phyloP scores from a whole-genome alignment of 2,113 vertebrate genomes.

The Donacobius atricapilla region DNA sequence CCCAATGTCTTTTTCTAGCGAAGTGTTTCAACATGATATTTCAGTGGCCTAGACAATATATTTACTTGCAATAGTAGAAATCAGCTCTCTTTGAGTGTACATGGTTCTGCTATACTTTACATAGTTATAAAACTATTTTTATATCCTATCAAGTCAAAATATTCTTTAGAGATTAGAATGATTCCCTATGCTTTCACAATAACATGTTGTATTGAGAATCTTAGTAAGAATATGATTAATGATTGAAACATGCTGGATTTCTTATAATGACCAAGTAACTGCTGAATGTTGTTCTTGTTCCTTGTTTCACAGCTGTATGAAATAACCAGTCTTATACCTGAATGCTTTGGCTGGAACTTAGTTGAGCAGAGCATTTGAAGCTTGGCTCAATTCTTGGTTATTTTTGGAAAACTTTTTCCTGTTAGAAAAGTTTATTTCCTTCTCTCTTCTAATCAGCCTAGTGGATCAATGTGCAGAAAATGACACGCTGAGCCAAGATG shows the following conservation, averaged over 20 bases:
- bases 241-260: neutral
- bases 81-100: neutral
- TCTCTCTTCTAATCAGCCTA: neutral
- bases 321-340: neutral
- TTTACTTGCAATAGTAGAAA: neutral
- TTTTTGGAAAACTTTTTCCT: neutral
- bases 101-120: neutral
- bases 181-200: neutral
- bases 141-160: neutral
- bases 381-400: neutral
- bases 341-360: neutral
- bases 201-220: neutral
- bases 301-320: neutral
- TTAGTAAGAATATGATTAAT: neutral
- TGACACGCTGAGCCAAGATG: neutral
- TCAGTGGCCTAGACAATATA: neutral
- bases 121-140: neutral
- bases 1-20: neutral
- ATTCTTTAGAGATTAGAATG: neutral
- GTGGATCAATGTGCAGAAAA: neutral
- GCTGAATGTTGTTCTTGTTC: neutral
- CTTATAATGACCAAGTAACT: neutral
- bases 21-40: neutral
- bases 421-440: neutral
- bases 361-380: neutral